These are phyloP conservation scores for Pachyuromys duprasi DNA, from an alignment of 2,797 vertebrate species.

Conservation along the genomic window DNA sequence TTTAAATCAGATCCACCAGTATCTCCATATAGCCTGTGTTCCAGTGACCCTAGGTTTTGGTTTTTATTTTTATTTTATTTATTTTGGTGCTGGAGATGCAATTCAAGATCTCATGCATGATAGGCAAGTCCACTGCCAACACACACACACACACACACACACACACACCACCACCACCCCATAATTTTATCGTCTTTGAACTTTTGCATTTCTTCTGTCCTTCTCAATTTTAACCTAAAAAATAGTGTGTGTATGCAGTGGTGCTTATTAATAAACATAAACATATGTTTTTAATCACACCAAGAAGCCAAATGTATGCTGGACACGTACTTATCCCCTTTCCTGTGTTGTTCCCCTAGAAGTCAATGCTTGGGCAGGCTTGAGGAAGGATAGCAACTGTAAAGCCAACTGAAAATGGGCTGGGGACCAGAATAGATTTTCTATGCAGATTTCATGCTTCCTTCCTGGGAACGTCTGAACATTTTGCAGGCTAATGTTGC, in stretches of 20 bases:
- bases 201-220: neutral
- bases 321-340: neutral
- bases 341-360: neutral
- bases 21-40: neutral
- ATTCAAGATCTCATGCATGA: neutral
- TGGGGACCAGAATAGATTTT: slow-evolving; percentile 70
- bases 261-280: neutral
- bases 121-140: neutral
- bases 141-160: neutral
- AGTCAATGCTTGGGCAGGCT: slow-evolving; percentile 14
- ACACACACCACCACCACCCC: neutral
- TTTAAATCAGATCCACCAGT: neutral
- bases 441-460: slow-evolving; percentile 66
- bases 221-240: slow-evolving; percentile 13
- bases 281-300: neutral
- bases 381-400: neutral
- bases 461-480: slow-evolving; percentile 72
- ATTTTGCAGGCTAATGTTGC: slow-evolving; percentile 21
- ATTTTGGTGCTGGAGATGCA: neutral
- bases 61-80: neutral
- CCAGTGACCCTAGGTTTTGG: neutral
- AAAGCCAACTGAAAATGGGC: slow-evolving; percentile 1
- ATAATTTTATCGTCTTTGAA: neutral
- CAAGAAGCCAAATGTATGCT: neutral
- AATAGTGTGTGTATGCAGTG: neutral